Evolutionary conservation across 2,797 vertebrate species (phyloP), one percentile per base, ranked within the genome.

Genomic region (Coilia nasus): DNA sequence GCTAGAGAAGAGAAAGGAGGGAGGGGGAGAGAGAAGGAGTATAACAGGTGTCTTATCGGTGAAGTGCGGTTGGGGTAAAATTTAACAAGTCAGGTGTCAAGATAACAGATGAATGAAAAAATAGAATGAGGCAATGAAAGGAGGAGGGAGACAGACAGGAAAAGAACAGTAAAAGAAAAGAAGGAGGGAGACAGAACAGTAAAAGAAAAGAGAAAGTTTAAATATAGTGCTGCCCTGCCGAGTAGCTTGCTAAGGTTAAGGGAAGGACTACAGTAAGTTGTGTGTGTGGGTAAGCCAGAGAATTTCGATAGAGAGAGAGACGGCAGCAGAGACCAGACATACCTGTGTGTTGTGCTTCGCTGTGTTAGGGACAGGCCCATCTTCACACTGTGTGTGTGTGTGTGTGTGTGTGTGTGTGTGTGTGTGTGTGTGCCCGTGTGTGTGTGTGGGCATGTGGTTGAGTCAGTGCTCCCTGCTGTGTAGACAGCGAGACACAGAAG

Each of bases 111-210:
- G 14, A 60, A 28, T 60, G 57, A n/a, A 54, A 31, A 84, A 35
- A 54, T 50, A 41, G 23, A 46, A 31, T 82, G 50, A 78, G 71
- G 71, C 17, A 6, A 6, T 21, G 71, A 78, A 44, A 19, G 17
- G 41, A 83, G 85, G 83, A 86, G 81, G 85, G 87, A 91, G 92
- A 93, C 93, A 94, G 93, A 93, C 93, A 90, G 90, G 90, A 56
- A 86, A 83, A 90, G 82, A 44, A 78, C 14, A 5, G 67, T 89
- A 91, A 86, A 86, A 92, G 50, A 7, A 54, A 85, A 92, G 92
- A 89, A 90, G 83, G 89, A 84, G 89, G 85, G 87, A 91, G 92
- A 93, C 93, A 94, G 93, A 93, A 93, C 93, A 90, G 90, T 90
- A 56, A 86, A 83, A 90, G 82, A 44, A 78, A 31, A 5, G 67